Evolutionary conservation across 2,113 vertebrate species (phyloP).

Genomic region (Vulpes ferrilata): DNA sequence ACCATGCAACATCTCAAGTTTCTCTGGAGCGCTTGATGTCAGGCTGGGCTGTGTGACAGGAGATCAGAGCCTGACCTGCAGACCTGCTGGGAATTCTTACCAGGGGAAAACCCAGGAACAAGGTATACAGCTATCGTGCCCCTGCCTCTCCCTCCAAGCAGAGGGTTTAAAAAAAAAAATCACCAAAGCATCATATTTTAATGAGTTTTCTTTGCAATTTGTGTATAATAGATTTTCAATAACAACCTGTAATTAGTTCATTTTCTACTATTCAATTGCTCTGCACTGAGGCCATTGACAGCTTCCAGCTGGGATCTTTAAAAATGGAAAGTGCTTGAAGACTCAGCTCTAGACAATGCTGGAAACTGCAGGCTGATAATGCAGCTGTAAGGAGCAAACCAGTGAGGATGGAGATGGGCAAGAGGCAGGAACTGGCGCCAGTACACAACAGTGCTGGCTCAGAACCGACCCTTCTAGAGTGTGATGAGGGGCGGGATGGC

Average conservation of each 20-base stretch:
- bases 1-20: not conserved
- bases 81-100: not conserved
- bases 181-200: constrained; percentile 59
- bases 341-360: constrained; percentile 48
- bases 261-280: constrained; percentile 82
- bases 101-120: not conserved
- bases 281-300: constrained; percentile 57
- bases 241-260: constrained; percentile 87
- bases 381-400: not conserved
- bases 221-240: constrained; percentile 86
- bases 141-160: constrained; percentile 1
- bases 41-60: not conserved
- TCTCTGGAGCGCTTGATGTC: not conserved
- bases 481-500: not conserved
- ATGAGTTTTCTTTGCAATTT: constrained; percentile 86
- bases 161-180: constrained; percentile 52
- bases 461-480: rapidly evolving
- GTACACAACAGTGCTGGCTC: not conserved
- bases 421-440: not conserved
- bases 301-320: constrained; percentile 79
- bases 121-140: not conserved
- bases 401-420: not conserved
- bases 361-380: not conserved
- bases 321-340: constrained; percentile 76
- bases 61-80: not conserved